These are phyloP conservation scores for Oscheius myriophilus DNA, from an alignment of 2,888 invertebrate species.

Conservation along the genomic window DNA sequence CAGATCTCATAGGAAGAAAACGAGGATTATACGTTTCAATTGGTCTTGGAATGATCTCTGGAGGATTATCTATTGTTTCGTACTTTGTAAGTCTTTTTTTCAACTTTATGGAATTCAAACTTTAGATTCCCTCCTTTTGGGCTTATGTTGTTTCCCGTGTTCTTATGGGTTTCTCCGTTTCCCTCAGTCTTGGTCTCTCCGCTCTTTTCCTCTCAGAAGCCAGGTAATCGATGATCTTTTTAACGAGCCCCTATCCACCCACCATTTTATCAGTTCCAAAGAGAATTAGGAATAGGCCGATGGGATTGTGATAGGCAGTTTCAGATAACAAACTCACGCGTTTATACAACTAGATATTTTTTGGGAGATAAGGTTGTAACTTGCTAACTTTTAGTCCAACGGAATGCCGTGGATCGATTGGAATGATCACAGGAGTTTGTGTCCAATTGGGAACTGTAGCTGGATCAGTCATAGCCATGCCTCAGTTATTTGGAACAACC, in stretches of 20 bases:
- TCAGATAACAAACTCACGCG: too few species aligned
- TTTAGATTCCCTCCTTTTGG: constrained; percentile 53
- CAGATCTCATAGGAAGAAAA: constrained; percentile 58
- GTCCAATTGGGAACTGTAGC: constrained; percentile 60
- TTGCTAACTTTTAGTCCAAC: constrained; percentile 52
- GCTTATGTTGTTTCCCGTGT: constrained; percentile 56
- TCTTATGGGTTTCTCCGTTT: constrained; percentile 57
- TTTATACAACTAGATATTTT: not conserved
- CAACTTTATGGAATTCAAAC: not conserved
- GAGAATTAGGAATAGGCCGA: too few species aligned
- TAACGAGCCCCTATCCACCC: not conserved
- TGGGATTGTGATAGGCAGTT: too few species aligned
- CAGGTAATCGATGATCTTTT: constrained; percentile 32
- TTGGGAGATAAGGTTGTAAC: not conserved
- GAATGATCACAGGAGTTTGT: constrained; percentile 63
- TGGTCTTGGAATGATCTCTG: constrained; percentile 42
- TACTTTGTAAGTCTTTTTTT: constrained; percentile 50
- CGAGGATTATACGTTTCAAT: constrained; percentile 53
- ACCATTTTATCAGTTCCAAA: not conserved
- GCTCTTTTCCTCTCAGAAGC: constrained; percentile 53
- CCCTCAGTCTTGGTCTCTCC: constrained; percentile 52
- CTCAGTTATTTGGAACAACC: constrained; percentile 56
- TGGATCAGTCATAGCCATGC: constrained; percentile 63
- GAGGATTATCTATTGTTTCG: constrained; percentile 46
- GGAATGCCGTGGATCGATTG: constrained; percentile 58